These are phyloP conservation scores for Brachypterus glaber DNA, from an alignment of 2,888 invertebrate genomes.

Conservation along the genomic window DNA sequence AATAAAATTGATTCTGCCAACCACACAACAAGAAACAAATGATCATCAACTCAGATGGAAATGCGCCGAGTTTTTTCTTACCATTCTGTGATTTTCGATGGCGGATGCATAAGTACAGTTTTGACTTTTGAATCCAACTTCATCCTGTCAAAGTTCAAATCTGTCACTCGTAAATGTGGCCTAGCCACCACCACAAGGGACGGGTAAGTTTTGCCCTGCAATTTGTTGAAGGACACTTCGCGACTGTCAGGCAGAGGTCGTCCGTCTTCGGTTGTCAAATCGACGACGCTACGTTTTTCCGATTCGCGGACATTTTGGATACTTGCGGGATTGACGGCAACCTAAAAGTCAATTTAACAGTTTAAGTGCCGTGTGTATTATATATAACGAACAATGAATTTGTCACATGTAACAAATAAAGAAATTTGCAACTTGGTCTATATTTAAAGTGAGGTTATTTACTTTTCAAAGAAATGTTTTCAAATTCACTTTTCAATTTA, in stretches of 20 bases:
- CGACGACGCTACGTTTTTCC: too few species aligned
- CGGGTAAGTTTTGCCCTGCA: slow-evolving; percentile 76
- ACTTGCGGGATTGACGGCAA: too few species aligned
- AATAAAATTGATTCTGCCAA: not conserved
- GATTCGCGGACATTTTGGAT: too few species aligned
- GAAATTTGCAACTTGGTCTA: too few species aligned
- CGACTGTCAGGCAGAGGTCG: slow-evolving; percentile 56
- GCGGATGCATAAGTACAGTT: slow-evolving; percentile 67
- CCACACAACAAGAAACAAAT: too few species aligned
- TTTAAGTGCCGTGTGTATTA: too few species aligned
- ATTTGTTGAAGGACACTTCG: slow-evolving; percentile 68
- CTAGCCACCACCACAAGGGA: slow-evolving; percentile 77
- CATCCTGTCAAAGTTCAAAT: slow-evolving; percentile 50
- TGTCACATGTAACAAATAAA: too few species aligned
- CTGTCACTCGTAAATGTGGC: slow-evolving; percentile 65
- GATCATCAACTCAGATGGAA: not conserved
- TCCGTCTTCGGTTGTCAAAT: slow-evolving; percentile 53
- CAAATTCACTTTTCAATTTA: too few species aligned
- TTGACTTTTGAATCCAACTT: slow-evolving; percentile 72
- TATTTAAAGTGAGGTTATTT: too few species aligned
- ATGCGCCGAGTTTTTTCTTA: slow-evolving; percentile 24
- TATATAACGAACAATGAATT: too few species aligned
- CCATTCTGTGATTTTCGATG: slow-evolving; percentile 85
- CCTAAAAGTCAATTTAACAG: too few species aligned
- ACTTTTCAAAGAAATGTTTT: too few species aligned